Evolutionary conservation across 2,113 vertebrate genomes (phyloP), one percentile per base, ranked within the genome.

Genomic region (Natator depressus): DNA sequence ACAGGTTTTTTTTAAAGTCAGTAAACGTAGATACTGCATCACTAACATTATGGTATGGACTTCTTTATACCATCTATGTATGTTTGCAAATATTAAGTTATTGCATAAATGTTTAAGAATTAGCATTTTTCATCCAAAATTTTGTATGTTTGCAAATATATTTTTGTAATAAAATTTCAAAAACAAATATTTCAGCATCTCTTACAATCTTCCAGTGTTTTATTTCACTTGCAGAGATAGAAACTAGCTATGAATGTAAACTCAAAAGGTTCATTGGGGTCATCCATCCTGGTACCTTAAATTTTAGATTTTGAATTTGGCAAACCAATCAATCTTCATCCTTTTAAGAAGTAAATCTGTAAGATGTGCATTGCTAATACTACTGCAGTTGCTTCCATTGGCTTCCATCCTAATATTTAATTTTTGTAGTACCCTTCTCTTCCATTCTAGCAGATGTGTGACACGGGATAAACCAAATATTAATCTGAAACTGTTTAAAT

Each of bases 121-220:
- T 95, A 98, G 94, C 98, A 94, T 98, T 98, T 98, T 98, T 98
- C 98, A 98, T 98, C 98, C 96, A 98, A 97, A 98, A 97, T 98
- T 98, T 98, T 98, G 98, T 98, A 98, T 98, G 98, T 98, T 98
- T 98, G 98, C 98, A 98, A 98, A 98, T 98, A 98, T 98, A 98
- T 98, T 98, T 98, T 98, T 98, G 97, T 98, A 98, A 98, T 98
- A 98, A 98, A 98, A 98, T 84, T 98, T 98, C 96, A 98, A 98
- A 98, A 98, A 97, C 95, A 96, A 98, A 96, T 94, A 96, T 98
- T 98, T 98, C 97, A 98, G 96, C 97, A 98, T 98, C 97, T 98
- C 98, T 89, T 97, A 97, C 96, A 94, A 96, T 82, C 91, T 96
- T 96, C 25, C 53, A 27, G 1, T 11, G 65, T 69, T 97, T 92